Evolutionary conservation across 2,888 invertebrate genomes (phyloP).

Genomic region (Abrostola triplasia): DNA sequence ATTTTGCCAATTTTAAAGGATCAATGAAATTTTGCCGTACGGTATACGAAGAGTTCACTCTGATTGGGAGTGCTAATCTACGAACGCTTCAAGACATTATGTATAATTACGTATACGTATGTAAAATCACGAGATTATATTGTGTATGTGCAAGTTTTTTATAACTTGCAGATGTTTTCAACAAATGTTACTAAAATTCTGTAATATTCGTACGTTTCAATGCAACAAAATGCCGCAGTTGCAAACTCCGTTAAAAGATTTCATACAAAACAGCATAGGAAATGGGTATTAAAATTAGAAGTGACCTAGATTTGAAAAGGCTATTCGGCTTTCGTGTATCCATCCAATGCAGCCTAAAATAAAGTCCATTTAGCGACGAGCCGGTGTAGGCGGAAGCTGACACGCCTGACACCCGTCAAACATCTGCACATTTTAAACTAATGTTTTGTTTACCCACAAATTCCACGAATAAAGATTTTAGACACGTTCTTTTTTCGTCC

Average conservation of each 20-base stretch:
- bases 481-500: constrained; percentile 29
- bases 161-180: not conserved
- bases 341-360: constrained; percentile 69
- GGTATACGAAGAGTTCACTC: not conserved
- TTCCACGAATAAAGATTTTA: constrained; percentile 50
- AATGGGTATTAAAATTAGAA: constrained; percentile 64
- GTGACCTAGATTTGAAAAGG: constrained; percentile 67
- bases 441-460: constrained; percentile 58
- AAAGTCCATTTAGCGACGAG: constrained; percentile 63
- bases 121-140: too few relatives aligned
- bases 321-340: constrained; percentile 51
- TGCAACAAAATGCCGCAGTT: constrained; percentile 17
- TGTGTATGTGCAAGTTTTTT: constrained; percentile 1
- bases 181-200: constrained; percentile 6
- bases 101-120: too few relatives aligned
- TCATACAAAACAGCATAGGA: constrained; percentile 58
- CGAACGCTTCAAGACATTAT: too few relatives aligned
- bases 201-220: constrained; percentile 5
- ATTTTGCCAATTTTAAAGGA: constrained; percentile 67
- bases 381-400: constrained; percentile 60
- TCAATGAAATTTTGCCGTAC: constrained; percentile 65
- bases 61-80: too few relatives aligned
- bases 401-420: constrained; percentile 59
- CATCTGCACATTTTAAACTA: constrained; percentile 60
- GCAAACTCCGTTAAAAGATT: constrained; percentile 50